Evolutionary conservation across 2,888 invertebrate species (phyloP).

Genomic region (Noctua janthe): DNA sequence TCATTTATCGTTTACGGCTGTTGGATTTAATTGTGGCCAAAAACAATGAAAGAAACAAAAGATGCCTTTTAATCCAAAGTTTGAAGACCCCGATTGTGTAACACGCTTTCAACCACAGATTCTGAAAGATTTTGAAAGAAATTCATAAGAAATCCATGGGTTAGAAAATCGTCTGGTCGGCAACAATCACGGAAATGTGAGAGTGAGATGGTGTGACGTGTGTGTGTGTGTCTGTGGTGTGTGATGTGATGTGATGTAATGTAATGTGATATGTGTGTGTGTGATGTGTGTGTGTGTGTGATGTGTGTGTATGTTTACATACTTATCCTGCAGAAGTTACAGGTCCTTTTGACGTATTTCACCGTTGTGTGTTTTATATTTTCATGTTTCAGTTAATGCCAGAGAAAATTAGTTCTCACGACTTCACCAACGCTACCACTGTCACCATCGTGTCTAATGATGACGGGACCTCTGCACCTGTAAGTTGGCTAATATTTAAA

Average conservation of each 20-base stretch:
- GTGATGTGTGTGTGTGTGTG: too few relatives aligned
- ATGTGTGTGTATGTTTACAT: too few relatives aligned
- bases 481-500: slow-evolving; percentile 67
- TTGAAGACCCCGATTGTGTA: not conserved
- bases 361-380: not conserved
- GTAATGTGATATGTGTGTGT: too few relatives aligned
- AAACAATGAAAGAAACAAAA: not conserved
- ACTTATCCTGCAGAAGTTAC: not conserved
- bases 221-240: too few relatives aligned
- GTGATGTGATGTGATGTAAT: too few relatives aligned
- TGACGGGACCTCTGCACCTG: slow-evolving; percentile 84
- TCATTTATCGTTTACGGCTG: not conserved
- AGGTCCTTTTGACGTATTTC: not conserved
- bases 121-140: too few relatives aligned
- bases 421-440: slow-evolving; percentile 78
- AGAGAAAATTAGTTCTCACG: slow-evolving; percentile 72
- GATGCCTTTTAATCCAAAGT: not conserved
- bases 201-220: too few relatives aligned
- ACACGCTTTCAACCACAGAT: not conserved
- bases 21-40: not conserved
- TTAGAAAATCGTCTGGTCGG: too few relatives aligned
- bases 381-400: slow-evolving; percentile 75
- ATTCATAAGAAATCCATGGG: too few relatives aligned
- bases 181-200: too few relatives aligned
- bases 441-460: slow-evolving; percentile 82